Evolutionary conservation across 2,113 vertebrate species (phyloP), one percentile per base, ranked within the genome.

Genomic region (Platycercus adscitus): DNA sequence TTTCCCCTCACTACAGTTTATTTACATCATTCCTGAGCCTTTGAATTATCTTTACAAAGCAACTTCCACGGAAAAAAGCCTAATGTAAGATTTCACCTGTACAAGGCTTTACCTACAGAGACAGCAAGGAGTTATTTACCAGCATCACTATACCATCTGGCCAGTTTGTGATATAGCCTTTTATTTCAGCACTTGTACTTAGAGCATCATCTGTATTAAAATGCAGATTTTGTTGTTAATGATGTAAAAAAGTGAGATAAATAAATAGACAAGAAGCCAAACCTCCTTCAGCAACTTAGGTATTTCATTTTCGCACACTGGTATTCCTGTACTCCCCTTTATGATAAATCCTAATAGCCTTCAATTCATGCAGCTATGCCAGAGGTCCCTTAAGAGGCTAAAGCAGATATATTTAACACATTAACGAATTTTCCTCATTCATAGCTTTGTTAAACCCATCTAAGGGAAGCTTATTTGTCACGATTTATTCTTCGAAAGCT

Each of bases 401-500:
- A 52, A 86, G 50, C 58, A 89, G 58, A 71, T 49, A 7, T 24
- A 58, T 64, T 92, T 92, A 52, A 88, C 76, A 76, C 23, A 39
- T 58, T 90, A 64, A 24, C 86, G 41, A 78, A 72, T 89, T 50
- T 68, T 85, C 66, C 66, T 94, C 82, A 94, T 95, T 93, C 90
- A 95, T 52, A 88, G 55, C 33, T 92, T 88, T 88, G 65, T 68
- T 91, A 93, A 93, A 86, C 6, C 17, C 29, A 81, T 50, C 60
- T 66, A 68, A 94, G 84, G 88, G 70, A 82, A 88, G 80, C 64
- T 81, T 83, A 84, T 94, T 93, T 96, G 80, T 86, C 95, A 87
- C 5, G 10, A 91, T 76, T 96, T 92, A 91, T n/a, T 94, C 77
- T 94, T 92, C 92, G 41, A 89, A 92, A 96, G 81, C 77, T 79